phyloP scores from a whole-genome alignment of 2,113 vertebrate species.

The Zosterops hypoxanthus region DNA sequence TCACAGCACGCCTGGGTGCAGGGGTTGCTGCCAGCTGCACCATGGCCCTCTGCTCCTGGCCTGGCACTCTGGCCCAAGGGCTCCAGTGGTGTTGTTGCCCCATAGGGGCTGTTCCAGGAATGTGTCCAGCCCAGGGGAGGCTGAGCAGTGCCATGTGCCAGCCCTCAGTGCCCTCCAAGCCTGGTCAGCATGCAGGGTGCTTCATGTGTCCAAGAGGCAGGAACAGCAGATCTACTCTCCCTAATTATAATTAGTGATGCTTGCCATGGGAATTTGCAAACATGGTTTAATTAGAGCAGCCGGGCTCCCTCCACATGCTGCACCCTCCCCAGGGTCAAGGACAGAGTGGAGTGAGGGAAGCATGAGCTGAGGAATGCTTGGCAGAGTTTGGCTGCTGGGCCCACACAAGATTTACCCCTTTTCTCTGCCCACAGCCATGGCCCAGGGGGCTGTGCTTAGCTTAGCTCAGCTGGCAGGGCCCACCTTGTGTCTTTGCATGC shows the following conservation, averaged over 20 bases:
- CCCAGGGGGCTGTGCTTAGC: neutral
- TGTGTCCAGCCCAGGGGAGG: neutral
- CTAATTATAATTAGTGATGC: conserved; percentile 58
- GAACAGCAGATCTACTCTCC: conserved; percentile 17
- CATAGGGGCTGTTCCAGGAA: accelerated
- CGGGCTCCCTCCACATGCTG: neutral
- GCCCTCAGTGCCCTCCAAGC: neutral
- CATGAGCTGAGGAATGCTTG: neutral
- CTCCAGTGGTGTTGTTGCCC: accelerated
- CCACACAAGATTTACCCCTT: neutral
- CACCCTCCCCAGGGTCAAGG: conserved; percentile 15
- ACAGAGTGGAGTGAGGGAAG: neutral
- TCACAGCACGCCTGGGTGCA: neutral
- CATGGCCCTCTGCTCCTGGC: accelerated
- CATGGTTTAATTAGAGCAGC: conserved; percentile 55
- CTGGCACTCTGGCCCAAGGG: accelerated
- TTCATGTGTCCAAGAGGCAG: neutral
- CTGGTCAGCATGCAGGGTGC: neutral
- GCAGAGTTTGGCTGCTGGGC: neutral
- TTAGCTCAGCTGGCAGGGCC: neutral
- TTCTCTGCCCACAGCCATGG: neutral
- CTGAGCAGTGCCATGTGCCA: neutral
- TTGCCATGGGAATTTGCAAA: conserved; percentile 60
- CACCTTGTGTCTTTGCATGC: accelerated
- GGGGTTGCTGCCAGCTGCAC: neutral